Base-by-base conservation (phyloP, 2,888 invertebrate species). In the Anoplius nigerrimus region DNA sequence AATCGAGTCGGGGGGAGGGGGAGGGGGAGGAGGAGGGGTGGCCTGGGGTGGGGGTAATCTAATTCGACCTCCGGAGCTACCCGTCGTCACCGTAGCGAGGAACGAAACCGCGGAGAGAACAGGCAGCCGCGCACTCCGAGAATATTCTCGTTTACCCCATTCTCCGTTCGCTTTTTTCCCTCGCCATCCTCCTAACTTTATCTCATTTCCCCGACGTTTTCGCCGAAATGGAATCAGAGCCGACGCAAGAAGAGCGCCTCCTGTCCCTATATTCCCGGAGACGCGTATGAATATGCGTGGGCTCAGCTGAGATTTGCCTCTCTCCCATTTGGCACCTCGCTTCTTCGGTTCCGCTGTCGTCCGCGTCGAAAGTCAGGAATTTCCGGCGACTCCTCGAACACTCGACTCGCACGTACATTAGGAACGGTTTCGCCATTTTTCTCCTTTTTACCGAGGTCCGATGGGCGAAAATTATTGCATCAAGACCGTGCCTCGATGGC, bases 161-260 rank as follows among this genome's bases (percentile, higher is more conserved):
- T 68, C 68, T 62, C 68, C 43, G 53, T 27, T 59, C 34, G 66
- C 56, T 74, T 71, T 73, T 71, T 72, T 71, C 62, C 62, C 18
- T 54, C 53, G 54, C 62, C 69, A 34, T 52, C 22, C 59, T 59
- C 62, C 61, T 73, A 72, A 53, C 46, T 65, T 46, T 55, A 15
- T 56, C 48, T 65, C 34, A 11, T 34, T 48, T 56, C 58, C 20
- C 59, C 58, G 64, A 22, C 63, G 59, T 63, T 69, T 71, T 69
- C 75, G 70, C 59, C 74, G 75, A 80, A 84, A 84, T 83, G 80
- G 82, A 85, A 84, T 84, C 83, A 84, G 76, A 80, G 63, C 60
- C 65, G 55, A 43, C 52, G 57, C 68, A 59, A 52, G 56, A 57
- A 60, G 68, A 52, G 61, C 67, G 45, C 45, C 66, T 59, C 46